Base-by-base conservation (phyloP, 53 echinoderm and acorn worm species). In the Arbacia lixula region DNA sequence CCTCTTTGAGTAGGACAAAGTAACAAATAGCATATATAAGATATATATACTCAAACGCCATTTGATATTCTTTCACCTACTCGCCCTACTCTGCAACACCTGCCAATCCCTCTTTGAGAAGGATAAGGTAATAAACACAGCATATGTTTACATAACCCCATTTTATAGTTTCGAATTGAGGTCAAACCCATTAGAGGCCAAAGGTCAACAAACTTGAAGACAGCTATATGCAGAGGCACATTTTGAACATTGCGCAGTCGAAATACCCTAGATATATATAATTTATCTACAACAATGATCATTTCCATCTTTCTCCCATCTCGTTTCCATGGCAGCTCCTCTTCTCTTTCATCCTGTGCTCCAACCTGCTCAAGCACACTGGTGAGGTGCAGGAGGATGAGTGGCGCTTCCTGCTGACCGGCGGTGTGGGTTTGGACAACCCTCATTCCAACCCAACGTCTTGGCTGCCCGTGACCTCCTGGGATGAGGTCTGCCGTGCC, bases 381-480 rank as follows among this genome's bases (percentile, higher is more conserved):
- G 92, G 92, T 65, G 94, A 94, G 64, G 99, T 99, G 0, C 86
- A 94, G 31, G 99, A 99, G 53, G 92, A 92, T 37, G 99, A 99
- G 85, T 99, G 99, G 99, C 86, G 99, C 5, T 99, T 99, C 94
- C 89, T 99, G 8, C 84, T 99, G 64, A 99, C 99, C 0, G 99
- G 99, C 5, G 99, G 99, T 28, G 90, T 99, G 29, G 99, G 99
- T 85, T 87, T 99, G 53, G 99, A 99, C 71, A 99, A 94, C 81
- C 99, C 99, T 14, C 99, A 99, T 72, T 99, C 99, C 54, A 99
- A 99, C 77, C 99, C 99, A 1, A 94, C 99, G 62, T 94, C 99
- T 40, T 99, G 99, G 99, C 87, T 99, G 34, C 99, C 99, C 1
- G 72, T 88, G 12, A 82, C 89, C 39, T 94, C 99, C 21, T 99